Evolutionary conservation across 2,888 invertebrate species (phyloP), one percentile per base, ranked within the genome.

Genomic region (Caenorhabditis sp.): DNA sequence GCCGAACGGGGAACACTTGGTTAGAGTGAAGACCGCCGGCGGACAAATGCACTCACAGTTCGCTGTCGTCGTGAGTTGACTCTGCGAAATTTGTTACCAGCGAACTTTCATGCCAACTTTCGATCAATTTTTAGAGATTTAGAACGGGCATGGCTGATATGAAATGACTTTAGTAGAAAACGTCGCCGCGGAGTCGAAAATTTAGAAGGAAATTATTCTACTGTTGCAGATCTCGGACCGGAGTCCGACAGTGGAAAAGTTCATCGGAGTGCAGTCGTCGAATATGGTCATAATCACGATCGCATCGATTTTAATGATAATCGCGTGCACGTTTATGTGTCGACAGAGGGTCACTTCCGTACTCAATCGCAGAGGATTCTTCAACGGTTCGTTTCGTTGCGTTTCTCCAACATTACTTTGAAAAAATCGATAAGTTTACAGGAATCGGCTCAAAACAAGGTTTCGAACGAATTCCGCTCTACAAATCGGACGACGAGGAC

Each of bases 381-480:
- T 82, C 52, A 78, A 75, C 41, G 77, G 75, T 56, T 11, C 11
- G 46, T 48, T 17, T 8, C 2, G 32, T 15, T 22, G 22, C 2
- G 20, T 45, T 45, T 39, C 4, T 41, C 39, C 9, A 27, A 41
- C 27, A 41, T 41, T 48, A 2, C 4, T 41, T 37, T 22, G 2
- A 20, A 4, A 2, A 20, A 11, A 20, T 55, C 26, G 39, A 13
- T 24, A 4, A 27, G n/a, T 26, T 52, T 65, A 6, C 27, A 71
- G 71, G 73, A 56, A 68, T 75, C 24, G 76, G 76, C 11, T 77
- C 77, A 22, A 71, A 66, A 27, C 26, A 55, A 35, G 81, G 81
- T 15, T 84, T 83, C 48, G 84, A 84, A 53, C 61, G 84, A 13
- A 79, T 84, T 45, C 82, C 82, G 2, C 63, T 84, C 7, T 81